Base-by-base conservation (phyloP, 37 sponge, comb jelly and placozoan genomes). In the Axinella damicornis region DNA sequence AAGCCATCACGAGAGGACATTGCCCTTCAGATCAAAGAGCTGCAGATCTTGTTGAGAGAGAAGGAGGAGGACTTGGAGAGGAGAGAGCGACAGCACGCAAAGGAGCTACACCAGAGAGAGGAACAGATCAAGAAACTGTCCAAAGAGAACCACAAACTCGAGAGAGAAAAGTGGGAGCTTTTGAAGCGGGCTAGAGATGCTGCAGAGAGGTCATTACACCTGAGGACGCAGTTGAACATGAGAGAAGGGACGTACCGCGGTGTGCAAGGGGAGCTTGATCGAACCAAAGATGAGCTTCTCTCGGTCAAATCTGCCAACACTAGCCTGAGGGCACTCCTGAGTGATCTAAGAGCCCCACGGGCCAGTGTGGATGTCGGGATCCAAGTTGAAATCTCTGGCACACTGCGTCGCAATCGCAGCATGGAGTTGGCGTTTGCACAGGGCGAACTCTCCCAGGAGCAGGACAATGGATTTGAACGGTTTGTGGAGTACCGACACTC, bases 151-250 rank as follows among this genome's bases (percentile, higher is more conserved):
- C 78, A 85, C 53, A 66, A 75, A 14, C 55, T 93, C 60, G 97
- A 93, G 75, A 88, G 86, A 72, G 94, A 96, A 62, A 91, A 91
- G 58, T 96, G 97, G 97, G 97, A 96, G 56, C 71, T 96, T 55
- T 69, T 96, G 74, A 93, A 91, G 74, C 79, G 85, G 53, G 92
- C 92, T 24, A 36, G 92, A 39, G 95, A 95, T 59, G 77, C 71
- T 0, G 86, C 92, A 33, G 95, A 95, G 65, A 59, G 95, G 24
- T 81, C 78, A 2, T 72, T 93, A 24, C 53, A 66, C 63, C 54
- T 89, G 63, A 57, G 85, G 36, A 82, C 82, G 2, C 89, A 92
- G 34, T 71, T 92, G 63, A 89, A 88, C 35, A 37, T 68, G 40
- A 81, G 77, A 53, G 92, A 92, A 52, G 71, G 27, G 19, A 9